Base-by-base conservation (phyloP, 1,140 invertebrate species). In the Bradynema listronoti region DNA sequence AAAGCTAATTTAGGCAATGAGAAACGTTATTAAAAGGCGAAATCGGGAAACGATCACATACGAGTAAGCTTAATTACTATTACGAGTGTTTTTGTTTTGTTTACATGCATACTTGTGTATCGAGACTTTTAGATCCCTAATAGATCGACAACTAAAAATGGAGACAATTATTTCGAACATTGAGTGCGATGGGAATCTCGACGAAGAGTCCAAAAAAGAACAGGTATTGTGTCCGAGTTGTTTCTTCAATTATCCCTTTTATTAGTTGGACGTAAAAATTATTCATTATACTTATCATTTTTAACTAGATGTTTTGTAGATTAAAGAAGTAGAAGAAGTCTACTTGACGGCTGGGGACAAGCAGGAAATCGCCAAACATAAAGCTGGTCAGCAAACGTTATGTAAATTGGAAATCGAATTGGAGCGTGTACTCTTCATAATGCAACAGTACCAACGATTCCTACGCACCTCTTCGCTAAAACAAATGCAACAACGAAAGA, bases 131-230 rank as follows among this genome's bases (percentile, higher is more conserved):
- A 61, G 59, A 25, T 19, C 46, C 19, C 57, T 63, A 9, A n/a
- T 51, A 5, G 61, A 63, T 47, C 61, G 61, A 11, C 61, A 63
- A 24, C 42, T 65, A 34, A 63, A 63, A 43, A 65, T 63, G 61
- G 61, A 63, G 47, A 50, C 47, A 36, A 63, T 63, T 33, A 52
- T 63, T 22, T 45, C 22, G 16, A 65, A 45, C 41, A 63, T 63
- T 19, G 58, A 61, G 19, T 46, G 30, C 32, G 39, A 64, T 9
- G 16, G 39, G 24, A 61, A 66, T 27, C 29, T 63, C 41, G 61
- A 62, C 41, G 61, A 63, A 32, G 59, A 63, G 47, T 29, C 61
- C 5, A 61, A 63, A 33, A 66, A 60, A 19, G 47, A 63, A 39
- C 61, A 63, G 61, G 61, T 63, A n/a, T 43, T n/a, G n/a, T n/a